phyloP scores from a whole-genome alignment of 1,140 invertebrate species.

The Camponotus floridanus region DNA sequence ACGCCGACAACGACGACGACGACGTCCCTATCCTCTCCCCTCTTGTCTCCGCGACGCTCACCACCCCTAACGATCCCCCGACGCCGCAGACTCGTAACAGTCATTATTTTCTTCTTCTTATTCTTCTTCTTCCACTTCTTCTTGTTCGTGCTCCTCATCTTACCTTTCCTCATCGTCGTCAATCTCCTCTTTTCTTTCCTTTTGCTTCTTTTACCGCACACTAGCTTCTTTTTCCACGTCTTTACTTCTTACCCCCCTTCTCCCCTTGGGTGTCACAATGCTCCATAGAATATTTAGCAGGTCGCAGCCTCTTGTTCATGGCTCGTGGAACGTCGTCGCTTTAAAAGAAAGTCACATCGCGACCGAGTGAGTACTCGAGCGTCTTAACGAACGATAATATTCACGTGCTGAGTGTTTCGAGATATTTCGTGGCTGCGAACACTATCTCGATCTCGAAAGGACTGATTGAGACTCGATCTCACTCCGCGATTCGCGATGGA shows the following conservation, averaged over 20 bases:
- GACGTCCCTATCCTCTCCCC: slow-evolving; percentile 39
- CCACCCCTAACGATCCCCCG: slow-evolving; percentile 72
- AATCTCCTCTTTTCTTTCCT: slow-evolving; percentile 28
- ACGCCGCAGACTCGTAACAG: slow-evolving; percentile 83
- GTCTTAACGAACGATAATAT: slow-evolving; percentile 51
- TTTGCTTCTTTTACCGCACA: background rate
- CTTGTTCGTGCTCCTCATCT: slow-evolving; percentile 65
- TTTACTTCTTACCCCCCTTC: slow-evolving; percentile 45
- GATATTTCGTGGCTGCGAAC: background rate
- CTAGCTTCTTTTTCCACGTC: slow-evolving; percentile 43
- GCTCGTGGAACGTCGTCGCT: slow-evolving; percentile 30
- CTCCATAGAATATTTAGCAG: slow-evolving; percentile 79
- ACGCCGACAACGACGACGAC: slow-evolving; percentile 69
- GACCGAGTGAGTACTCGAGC: slow-evolving; percentile 41
- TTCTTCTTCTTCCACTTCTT: slow-evolving; percentile 78
- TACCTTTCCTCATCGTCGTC: slow-evolving; percentile 58
- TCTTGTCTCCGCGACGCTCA: slow-evolving; percentile 61
- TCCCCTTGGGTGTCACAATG: slow-evolving; percentile 38
- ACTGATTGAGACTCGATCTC: background rate
- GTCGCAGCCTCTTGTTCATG: slow-evolving; percentile 65
- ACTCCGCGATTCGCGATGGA: background rate
- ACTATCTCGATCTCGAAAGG: background rate
- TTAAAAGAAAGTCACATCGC: slow-evolving; percentile 54
- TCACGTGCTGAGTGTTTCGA: slow-evolving; percentile 37
- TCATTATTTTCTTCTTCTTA: slow-evolving; percentile 85